phyloP scores from a whole-genome alignment of 2,888 invertebrate genomes.

The Drosophila affinis region DNA sequence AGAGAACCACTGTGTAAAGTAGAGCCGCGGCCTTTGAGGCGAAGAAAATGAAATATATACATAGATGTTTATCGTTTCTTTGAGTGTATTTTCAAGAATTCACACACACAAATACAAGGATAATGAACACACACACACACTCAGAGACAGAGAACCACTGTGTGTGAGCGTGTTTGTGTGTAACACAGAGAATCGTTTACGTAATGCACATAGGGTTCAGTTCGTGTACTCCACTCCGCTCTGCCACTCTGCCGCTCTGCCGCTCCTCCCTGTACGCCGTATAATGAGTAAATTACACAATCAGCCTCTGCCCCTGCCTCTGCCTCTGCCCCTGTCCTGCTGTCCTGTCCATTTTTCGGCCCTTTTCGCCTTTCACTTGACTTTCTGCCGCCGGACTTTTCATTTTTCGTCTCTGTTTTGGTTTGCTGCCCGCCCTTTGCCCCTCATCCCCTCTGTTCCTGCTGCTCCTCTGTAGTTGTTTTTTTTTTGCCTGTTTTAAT shows the following conservation, averaged over 20 bases:
- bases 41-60: no score
- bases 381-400: constrained; percentile 52
- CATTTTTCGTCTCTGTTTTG: constrained; percentile 30
- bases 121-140: constrained; percentile 14
- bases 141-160: constrained; percentile 10
- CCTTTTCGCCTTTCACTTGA: constrained; percentile 64
- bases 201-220: constrained; percentile 55
- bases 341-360: constrained; percentile 45
- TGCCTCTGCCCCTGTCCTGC: no score
- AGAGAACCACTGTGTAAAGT: no score
- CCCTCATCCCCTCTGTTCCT: background rate
- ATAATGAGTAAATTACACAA: constrained; percentile 81
- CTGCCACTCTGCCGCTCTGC: no score
- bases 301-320: no score
- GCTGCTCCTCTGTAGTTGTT: background rate
- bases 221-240: constrained; percentile 35
- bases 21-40: no score
- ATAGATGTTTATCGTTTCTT: background rate
- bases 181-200: constrained; percentile 44
- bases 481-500: constrained; percentile 57
- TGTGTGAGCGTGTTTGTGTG: background rate
- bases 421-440: constrained; percentile 8
- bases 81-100: background rate
- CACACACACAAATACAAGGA: background rate
- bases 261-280: constrained; percentile 21